Base-by-base conservation (phyloP, 2,113 vertebrate genomes). In the Hepsetus odoe region DNA sequence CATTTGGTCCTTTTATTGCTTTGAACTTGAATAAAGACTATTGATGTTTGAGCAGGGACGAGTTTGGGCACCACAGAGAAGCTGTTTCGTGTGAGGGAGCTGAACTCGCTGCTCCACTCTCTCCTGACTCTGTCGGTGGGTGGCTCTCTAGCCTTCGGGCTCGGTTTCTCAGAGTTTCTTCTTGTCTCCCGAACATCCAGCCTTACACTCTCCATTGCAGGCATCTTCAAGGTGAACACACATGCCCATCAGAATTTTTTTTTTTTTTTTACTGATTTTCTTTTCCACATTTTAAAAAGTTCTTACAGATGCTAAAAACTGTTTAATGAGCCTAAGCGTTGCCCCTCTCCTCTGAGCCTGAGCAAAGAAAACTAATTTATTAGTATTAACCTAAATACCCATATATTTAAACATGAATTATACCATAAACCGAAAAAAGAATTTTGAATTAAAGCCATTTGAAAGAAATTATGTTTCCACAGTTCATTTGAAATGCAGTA, bases 101-200 rank as follows among this genome's bases (percentile, higher is more conserved):
- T 91, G 1, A 87, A 87, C 4, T 89, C 91, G 44, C 90, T 96
- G 67, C 86, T 96, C 49, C 80, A 89, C 62, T 91, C 94, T 0
- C 80, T 98, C 22, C 79, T 92, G 67, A 91, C 89, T 10, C 93
- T 99, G 83, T 90, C 93, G 59, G 70, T 94, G 2, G 96, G 98
- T 0, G 96, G 96, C 33, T 30, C 88, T 3, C 92, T 99, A 77
- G 97, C 96, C 73, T 99, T 98, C 59, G 96, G 96, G 20, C 90
- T 99, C 75, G 95, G 97, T 85, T 99, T 97, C 91, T 98, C 98
- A 0, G 96, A 98, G 90, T 98, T 98, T 87, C 93, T 99, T 69
- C 90, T 99, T 30, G 96, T 99, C 76, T 97, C 96, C 74, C 91
- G 93, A 67, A 97, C 97, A 35, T 98, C 97, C 84, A 95, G 97